Conservation (phyloP, 2,888 invertebrate genomes). For the Archips crataeganus region DNA sequence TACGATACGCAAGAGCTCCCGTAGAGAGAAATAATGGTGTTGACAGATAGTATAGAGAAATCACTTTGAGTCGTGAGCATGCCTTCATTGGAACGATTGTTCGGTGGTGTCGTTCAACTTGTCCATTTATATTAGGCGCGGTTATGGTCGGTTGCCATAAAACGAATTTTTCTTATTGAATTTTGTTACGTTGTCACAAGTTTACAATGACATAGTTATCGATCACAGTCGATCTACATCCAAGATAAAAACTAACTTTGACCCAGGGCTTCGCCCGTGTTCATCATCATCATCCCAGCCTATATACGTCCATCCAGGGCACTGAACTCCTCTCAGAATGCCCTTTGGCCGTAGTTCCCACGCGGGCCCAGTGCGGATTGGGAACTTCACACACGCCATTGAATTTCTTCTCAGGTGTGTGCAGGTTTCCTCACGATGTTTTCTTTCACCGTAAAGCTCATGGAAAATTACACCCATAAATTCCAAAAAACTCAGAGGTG, state of each 20-base stretch:
- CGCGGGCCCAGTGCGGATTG: too few relatives aligned
- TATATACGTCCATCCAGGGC: too few relatives aligned
- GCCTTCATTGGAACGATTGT: constrained; percentile 24
- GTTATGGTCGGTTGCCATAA: constrained; percentile 21
- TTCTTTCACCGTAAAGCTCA: too few relatives aligned
- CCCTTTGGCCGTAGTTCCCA: too few relatives aligned
- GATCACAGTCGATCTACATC: neutral
- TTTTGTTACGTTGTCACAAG: constrained; percentile 19
- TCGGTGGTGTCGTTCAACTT: neutral
- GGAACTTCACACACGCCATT: too few relatives aligned
- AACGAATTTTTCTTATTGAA: constrained; percentile 31
- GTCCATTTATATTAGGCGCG: constrained; percentile 9
- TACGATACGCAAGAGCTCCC: neutral
- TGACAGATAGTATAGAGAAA: constrained; percentile 13
- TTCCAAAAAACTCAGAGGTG: too few relatives aligned
- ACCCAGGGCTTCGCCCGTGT: too few relatives aligned
- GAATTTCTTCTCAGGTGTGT: too few relatives aligned
- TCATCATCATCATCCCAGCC: too few relatives aligned
- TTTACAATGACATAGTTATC: constrained; percentile 1
- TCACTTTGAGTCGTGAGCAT: constrained; percentile 28
- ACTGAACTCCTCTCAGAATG: too few relatives aligned
- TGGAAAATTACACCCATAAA: too few relatives aligned
- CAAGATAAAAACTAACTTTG: neutral
- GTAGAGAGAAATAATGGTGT: constrained; percentile 14
- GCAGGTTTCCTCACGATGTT: too few relatives aligned